Evolutionary conservation across 1,140 invertebrate species (phyloP).

Genomic region (Caenorhabditis brenneri): DNA sequence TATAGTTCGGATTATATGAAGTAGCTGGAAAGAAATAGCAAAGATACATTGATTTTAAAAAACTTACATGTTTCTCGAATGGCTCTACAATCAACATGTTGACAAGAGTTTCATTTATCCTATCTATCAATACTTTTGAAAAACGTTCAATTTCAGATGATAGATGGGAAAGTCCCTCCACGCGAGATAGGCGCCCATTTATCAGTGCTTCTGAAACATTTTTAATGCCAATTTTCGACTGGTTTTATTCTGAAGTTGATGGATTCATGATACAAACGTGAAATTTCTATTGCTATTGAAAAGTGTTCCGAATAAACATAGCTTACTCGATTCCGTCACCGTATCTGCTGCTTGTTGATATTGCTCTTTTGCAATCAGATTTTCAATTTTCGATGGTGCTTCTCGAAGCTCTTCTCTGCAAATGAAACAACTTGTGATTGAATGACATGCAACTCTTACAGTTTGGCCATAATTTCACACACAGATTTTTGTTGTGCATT

Average conservation of each 20-base stretch:
- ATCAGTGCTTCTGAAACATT: conserved; percentile 57
- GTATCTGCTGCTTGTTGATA: conserved; percentile 62
- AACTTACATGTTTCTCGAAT: conserved; percentile 65
- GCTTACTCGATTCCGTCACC: conserved; percentile 58
- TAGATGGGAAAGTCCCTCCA: conserved; percentile 64
- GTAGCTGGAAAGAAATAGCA: background rate
- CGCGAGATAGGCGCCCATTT: conserved; percentile 62
- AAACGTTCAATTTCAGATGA: conserved; percentile 56
- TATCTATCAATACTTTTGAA: conserved; percentile 53
- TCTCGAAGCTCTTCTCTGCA: conserved; percentile 67
- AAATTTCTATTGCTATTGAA: no score
- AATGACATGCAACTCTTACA: conserved; percentile 77
- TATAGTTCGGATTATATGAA: conserved; percentile 33
- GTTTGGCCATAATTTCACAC: conserved; percentile 64
- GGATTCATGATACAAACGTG: no score
- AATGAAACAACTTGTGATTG: no score
- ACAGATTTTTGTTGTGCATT: conserved; percentile 65
- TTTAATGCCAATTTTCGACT: background rate
- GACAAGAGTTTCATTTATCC: conserved; percentile 62
- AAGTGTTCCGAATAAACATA: no score
- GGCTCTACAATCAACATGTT: conserved; percentile 62
- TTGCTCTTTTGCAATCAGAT: conserved; percentile 54
- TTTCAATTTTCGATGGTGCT: conserved; percentile 61
- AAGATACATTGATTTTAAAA: background rate
- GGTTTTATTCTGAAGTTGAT: background rate